These are phyloP conservation scores for Tetrax tetrax DNA, from an alignment of 2,113 vertebrate genomes.

Conservation along the genomic window DNA sequence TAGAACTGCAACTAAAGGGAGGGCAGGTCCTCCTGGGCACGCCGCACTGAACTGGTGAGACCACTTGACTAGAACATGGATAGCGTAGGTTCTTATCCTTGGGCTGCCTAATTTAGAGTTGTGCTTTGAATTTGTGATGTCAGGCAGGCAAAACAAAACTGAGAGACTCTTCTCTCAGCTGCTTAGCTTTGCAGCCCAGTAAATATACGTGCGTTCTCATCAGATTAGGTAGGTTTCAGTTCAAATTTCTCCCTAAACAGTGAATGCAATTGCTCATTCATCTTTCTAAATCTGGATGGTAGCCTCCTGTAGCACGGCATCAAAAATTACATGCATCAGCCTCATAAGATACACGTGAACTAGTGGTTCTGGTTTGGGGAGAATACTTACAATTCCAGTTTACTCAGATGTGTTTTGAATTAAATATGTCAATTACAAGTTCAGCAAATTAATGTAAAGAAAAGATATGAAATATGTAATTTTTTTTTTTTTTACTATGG, in stretches of 20 bases:
- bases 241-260: neutral
- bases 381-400: neutral
- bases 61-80: neutral
- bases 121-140: neutral
- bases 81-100: accelerated
- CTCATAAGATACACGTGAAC: neutral
- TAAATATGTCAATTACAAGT: neutral
- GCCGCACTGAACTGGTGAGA: neutral
- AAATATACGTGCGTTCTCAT: neutral
- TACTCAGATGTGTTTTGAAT: neutral
- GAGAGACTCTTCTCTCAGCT: neutral
- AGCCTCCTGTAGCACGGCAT: neutral
- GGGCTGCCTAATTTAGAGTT: neutral
- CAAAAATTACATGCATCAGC: neutral
- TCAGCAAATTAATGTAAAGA: neutral
- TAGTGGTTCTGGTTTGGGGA: neutral
- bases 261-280: neutral
- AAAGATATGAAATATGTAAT: neutral
- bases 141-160: neutral
- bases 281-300: neutral
- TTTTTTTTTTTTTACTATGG: neutral
- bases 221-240: neutral
- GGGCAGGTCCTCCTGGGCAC: neutral
- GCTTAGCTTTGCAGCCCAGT: neutral
- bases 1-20: neutral